Conservation (phyloP, 2,888 invertebrate genomes). For the Agriopis leucophaearia region DNA sequence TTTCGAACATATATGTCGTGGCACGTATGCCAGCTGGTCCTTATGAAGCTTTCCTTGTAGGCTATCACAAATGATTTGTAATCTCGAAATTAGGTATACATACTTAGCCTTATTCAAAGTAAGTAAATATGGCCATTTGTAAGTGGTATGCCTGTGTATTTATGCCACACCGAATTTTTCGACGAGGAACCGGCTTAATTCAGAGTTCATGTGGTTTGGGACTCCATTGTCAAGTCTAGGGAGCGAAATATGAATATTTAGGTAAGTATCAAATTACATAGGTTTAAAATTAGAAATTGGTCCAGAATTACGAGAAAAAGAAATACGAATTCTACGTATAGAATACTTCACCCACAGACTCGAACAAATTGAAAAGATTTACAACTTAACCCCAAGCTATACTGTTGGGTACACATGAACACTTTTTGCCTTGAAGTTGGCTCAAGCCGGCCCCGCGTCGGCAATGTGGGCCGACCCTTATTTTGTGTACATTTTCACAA, state of each 20-base stretch:
- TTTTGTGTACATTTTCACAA: constrained; percentile 24
- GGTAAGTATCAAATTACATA: not conserved
- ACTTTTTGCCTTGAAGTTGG: constrained; percentile 3
- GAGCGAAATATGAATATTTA: not conserved
- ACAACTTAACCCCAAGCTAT: too few species aligned
- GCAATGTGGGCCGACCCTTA: not conserved
- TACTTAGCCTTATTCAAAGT: constrained; percentile 26
- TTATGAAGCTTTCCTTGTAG: too few species aligned
- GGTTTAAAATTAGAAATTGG: not conserved
- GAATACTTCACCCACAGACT: too few species aligned
- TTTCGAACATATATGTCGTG: too few species aligned
- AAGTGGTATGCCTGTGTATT: constrained; percentile 39
- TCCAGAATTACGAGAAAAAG: too few species aligned
- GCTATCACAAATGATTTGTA: too few species aligned
- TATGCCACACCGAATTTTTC: not conserved
- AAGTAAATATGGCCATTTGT: constrained; percentile 49
- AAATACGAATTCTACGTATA: too few species aligned
- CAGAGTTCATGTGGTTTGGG: constrained; percentile 4
- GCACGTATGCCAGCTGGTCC: too few species aligned
- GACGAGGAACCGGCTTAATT: constrained; percentile 17
- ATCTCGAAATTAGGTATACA: too few species aligned
- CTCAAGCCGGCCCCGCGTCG: constrained; percentile 15
- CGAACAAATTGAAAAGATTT: too few species aligned
- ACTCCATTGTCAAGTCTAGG: too few species aligned
- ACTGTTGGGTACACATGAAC: not conserved